Evolutionary conservation across 2,888 invertebrate species (phyloP), one percentile per base, ranked within the genome.

Genomic region (Volucella inflata): DNA sequence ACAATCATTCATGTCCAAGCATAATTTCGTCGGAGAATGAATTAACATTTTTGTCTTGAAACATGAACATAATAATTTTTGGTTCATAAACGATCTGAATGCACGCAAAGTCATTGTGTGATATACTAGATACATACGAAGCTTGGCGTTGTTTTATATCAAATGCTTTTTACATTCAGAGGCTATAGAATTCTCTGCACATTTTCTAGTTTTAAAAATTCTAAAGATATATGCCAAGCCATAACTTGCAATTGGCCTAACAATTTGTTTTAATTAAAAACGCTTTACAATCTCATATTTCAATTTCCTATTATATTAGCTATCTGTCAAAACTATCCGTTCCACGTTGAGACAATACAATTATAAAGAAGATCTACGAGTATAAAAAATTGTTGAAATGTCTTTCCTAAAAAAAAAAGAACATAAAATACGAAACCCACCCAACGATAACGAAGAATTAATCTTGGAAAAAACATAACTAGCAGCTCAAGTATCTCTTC

Each of bases 361-460:
- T 60, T 62, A 68, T 42, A 78, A 55, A 60, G 78, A 68, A 17
- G 21, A 40, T 74, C 57, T 62, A 70, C 44, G 50, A n/a, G n/a
- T n/a, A n/a, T n/a, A n/a, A 30, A 30, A 68, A 79, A 70, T 83
- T 62, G 74, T 83, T 70, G 59, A 38, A 65, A 82, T 60, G 50
- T 70, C 42, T 83, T 74, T 74, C 64, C 44, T 74, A 83, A 77
- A 48, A 55, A 50, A 65, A 81, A 55, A 72, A 16, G 51, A 51
- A 64, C 62, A n/a, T 55, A 53, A 68, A 71, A 51, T 30, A 65
- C 71, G 50, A 77, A 82, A 72, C 65, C 76, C 77, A 84, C 75
- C 84, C 84, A 75, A 71, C 65, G 65, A 65, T 75, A 79, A 74
- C 79, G 70, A 70, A 55, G 38, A 57, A 75, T 65, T 62, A 64